phyloP scores from a whole-genome alignment of 2,797 vertebrate genomes.

The Morus bassanus region DNA sequence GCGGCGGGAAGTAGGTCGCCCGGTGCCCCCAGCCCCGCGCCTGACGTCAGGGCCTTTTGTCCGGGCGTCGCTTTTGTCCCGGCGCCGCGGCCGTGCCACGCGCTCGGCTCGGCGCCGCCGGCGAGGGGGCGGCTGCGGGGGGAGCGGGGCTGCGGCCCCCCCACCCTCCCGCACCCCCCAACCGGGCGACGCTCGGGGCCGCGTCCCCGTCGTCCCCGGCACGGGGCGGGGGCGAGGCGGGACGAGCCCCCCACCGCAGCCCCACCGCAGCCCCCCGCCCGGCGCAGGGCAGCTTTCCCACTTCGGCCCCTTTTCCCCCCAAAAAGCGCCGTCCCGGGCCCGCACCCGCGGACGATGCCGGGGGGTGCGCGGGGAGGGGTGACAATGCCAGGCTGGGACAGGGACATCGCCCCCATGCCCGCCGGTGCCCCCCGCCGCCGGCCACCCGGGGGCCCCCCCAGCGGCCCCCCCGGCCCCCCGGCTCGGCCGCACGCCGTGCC shows the following conservation, averaged over 20 bases:
- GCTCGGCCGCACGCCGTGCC: neutral
- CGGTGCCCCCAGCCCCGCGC: neutral
- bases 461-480: neutral
- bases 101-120: neutral
- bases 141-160: neutral
- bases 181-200: neutral
- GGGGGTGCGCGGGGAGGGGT: neutral
- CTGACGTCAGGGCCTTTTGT: neutral
- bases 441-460: neutral
- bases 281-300: neutral
- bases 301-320: neutral
- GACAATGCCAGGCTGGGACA: neutral
- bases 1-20: neutral
- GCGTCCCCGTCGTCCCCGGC: neutral
- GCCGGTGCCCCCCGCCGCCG: neutral
- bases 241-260: neutral
- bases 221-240: neutral
- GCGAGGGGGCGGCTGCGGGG: neutral
- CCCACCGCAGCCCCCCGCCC: neutral
- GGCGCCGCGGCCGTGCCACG: neutral
- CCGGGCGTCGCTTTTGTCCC: neutral
- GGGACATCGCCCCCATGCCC: neutral
- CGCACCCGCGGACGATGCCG: neutral
- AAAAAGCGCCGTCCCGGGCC: neutral
- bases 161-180: neutral